phyloP scores from a whole-genome alignment of 2,888 invertebrate genomes.

The Nomada flava region DNA sequence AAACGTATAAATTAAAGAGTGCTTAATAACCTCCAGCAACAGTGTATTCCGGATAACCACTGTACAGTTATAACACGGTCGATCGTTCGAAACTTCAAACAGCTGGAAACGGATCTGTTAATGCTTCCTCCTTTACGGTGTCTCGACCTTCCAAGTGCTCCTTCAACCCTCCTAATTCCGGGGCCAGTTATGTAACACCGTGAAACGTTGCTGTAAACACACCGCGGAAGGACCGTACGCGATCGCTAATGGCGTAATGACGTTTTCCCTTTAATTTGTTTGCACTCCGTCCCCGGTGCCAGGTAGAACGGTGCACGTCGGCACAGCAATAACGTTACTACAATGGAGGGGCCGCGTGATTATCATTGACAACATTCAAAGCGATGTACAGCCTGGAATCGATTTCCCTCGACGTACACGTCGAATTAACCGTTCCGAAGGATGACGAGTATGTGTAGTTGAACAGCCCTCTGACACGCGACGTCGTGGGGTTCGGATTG shows the following conservation, averaged over 20 bases:
- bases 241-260: constrained; percentile 60
- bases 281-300: constrained; percentile 13
- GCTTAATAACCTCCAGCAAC: too few relatives aligned
- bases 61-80: too few relatives aligned
- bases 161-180: constrained; percentile 54
- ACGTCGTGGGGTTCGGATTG: background rate
- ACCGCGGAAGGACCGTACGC: constrained; percentile 41
- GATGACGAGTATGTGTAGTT: background rate
- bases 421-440: constrained; percentile 27
- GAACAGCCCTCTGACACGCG: constrained; percentile 18
- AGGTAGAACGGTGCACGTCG: constrained; percentile 7
- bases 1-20: too few relatives aligned
- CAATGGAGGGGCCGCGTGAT: constrained; percentile 26
- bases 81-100: too few relatives aligned
- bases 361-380: constrained; percentile 39
- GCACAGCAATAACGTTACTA: constrained; percentile 36
- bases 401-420: constrained; percentile 26
- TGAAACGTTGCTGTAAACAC: constrained; percentile 46
- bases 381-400: constrained; percentile 25
- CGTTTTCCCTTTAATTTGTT: constrained; percentile 58
- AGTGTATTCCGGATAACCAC: too few relatives aligned
- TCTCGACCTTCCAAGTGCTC: constrained; percentile 45
- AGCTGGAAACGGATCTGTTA: constrained; percentile 47
- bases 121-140: constrained; percentile 63
- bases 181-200: constrained; percentile 60